Evolutionary conservation across 2,113 vertebrate genomes (phyloP).

Genomic region (Bagarius yarrelli): DNA sequence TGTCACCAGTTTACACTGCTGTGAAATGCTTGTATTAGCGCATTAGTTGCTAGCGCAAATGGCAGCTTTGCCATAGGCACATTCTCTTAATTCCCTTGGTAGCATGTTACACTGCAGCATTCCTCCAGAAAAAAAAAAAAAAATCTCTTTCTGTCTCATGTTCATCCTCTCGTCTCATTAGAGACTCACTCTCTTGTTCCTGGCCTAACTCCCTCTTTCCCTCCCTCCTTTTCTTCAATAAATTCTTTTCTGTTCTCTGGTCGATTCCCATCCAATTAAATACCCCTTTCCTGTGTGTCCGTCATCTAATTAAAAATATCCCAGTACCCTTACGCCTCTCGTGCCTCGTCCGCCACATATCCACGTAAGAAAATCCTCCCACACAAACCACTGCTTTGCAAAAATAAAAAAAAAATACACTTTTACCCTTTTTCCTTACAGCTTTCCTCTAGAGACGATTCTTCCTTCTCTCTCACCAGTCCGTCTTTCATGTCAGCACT

Average conservation of each 20-base stretch:
- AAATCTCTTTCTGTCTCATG: neutral
- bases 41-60: slow-evolving; percentile 29
- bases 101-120: slow-evolving; percentile 24
- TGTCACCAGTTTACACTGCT: neutral
- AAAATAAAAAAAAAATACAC: neutral
- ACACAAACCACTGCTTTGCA: neutral
- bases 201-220: slow-evolving; percentile 53
- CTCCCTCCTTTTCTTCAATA: slow-evolving; percentile 60
- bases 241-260: slow-evolving; percentile 49
- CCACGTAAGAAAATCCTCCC: slow-evolving; percentile 59
- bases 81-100: slow-evolving; percentile 13
- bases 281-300: slow-evolving; percentile 66
- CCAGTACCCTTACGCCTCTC: slow-evolving; percentile 61
- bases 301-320: slow-evolving; percentile 71
- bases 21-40: neutral
- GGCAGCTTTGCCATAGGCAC: slow-evolving; percentile 19
- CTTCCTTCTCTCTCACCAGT: slow-evolving; percentile 31
- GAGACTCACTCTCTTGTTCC: slow-evolving; percentile 52
- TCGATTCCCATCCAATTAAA: slow-evolving; percentile 69
- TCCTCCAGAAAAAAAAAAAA: neutral
- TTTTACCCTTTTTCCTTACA: slow-evolving; percentile 30
- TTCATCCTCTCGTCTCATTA: slow-evolving; percentile 60
- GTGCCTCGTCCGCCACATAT: slow-evolving; percentile 53
- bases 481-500: slow-evolving; percentile 51
- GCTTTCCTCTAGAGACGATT: slow-evolving; percentile 57